A percentile compares a stretch with the other conserved stretches of the same genome.
phyloP scores from a whole-genome alignment of 2,113 vertebrate genomes.

The Pelecanus crispus region DNA sequence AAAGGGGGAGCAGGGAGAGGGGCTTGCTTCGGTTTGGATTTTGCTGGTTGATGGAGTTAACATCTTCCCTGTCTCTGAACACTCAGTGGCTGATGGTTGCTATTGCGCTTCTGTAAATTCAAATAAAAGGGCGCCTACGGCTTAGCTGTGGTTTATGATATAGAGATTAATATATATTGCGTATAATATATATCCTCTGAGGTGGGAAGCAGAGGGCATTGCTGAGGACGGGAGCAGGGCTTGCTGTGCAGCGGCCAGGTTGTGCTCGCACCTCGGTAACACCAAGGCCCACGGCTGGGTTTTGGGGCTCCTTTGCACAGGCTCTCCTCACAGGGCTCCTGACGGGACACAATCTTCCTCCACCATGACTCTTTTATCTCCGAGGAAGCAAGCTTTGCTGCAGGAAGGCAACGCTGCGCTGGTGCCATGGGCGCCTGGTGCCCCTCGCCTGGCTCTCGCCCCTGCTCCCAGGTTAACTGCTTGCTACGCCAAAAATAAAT shows the following conservation, averaged over 20 bases:
- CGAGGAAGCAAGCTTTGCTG: not conserved
- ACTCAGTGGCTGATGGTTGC: fast-evolving
- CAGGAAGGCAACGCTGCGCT: not conserved
- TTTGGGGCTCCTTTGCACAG: not conserved
- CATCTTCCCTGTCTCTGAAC: not conserved
- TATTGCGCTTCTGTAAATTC: not conserved
- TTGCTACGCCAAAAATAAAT: not conserved
- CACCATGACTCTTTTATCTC: not conserved
- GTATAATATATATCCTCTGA: not conserved
- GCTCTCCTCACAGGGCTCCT: not conserved
- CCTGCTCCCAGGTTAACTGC: not conserved
- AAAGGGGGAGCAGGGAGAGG: not conserved
- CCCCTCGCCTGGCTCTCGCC: no score
- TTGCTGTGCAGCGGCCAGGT: not conserved
- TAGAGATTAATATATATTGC: not conserved
- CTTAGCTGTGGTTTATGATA: not conserved
- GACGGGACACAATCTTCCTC: no score
- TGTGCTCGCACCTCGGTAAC: not conserved
- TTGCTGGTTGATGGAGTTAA: not conserved
- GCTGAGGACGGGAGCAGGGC: not conserved
- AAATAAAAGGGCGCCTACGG: not conserved
- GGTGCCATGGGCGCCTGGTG: not conserved
- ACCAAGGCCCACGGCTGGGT: not conserved
- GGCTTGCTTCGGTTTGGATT: not conserved
- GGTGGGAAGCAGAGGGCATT: not conserved